A percentile compares a stretch with the other conserved stretches of the same genome.
Evolutionary conservation across 2,113 vertebrate genomes (phyloP).

Genomic region (Scopus umbretta): DNA sequence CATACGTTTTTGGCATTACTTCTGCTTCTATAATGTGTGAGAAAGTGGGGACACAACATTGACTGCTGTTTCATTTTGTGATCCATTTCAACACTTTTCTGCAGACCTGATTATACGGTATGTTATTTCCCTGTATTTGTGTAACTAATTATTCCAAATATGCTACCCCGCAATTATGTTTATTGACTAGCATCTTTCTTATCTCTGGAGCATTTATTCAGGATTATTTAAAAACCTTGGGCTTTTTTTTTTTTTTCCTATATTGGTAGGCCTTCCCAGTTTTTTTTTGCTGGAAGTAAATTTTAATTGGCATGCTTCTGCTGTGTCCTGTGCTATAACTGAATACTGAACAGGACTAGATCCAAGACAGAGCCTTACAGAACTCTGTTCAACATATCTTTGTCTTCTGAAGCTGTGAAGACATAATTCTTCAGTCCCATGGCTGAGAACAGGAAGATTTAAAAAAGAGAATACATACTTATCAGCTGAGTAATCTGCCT

Average conservation of each 20-base stretch:
- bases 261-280: accelerated
- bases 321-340: not conserved
- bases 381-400: not conserved
- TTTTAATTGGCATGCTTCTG: not conserved
- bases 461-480: not conserved
- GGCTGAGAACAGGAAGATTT: not conserved
- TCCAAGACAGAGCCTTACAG: not conserved
- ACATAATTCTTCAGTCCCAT: not conserved
- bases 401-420: not conserved
- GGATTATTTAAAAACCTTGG: not conserved
- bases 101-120: not conserved
- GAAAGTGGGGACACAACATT: not conserved
- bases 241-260: not conserved
- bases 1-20: not conserved
- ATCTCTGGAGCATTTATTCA: not conserved
- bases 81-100: not conserved
- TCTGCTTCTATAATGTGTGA: not conserved
- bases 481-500: not conserved
- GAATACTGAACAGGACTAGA: not conserved
- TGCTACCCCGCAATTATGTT: not conserved
- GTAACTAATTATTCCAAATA: not conserved
- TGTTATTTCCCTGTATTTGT: not conserved
- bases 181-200: not conserved
- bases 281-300: not conserved
- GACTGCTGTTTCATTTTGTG: not conserved